Evolutionary conservation across 2,888 invertebrate genomes (phyloP).

Genomic region (Neria commutata): DNA sequence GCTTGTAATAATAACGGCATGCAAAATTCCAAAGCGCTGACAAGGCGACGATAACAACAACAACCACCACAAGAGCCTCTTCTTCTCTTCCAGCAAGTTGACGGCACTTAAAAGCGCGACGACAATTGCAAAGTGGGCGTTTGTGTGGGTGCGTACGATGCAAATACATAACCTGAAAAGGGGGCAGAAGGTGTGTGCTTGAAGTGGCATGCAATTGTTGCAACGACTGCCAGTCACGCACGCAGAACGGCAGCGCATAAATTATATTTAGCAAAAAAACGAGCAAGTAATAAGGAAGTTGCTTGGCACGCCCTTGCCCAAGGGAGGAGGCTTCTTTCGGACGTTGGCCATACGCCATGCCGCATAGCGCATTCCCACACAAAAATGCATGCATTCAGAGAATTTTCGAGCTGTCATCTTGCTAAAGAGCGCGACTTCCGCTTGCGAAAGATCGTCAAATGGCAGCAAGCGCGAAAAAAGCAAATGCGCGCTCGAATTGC

Average conservation of each 20-base stretch:
- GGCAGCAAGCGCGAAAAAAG: no score
- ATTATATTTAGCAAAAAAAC: no score
- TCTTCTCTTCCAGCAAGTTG: no score
- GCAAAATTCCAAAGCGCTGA: background rate
- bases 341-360: no score
- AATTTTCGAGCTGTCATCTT: no score
- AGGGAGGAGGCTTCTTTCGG: no score
- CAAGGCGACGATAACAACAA: background rate
- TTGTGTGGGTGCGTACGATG: background rate
- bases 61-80: background rate
- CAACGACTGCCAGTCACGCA: background rate
- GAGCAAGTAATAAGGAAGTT: no score
- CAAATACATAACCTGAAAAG: background rate
- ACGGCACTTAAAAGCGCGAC: background rate
- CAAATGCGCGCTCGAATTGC: slow-evolving; percentile 13
- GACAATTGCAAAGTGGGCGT: background rate
- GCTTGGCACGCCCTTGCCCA: no score
- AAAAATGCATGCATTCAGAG: slow-evolving; percentile 2
- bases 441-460: no score
- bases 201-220: background rate
- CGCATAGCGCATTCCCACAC: background rate
- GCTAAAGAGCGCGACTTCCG: no score
- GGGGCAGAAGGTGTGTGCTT: no score
- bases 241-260: no score
- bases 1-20: background rate